These are phyloP conservation scores for Sinohyriopsis cumingii DNA, from an alignment of 2,888 invertebrate genomes.

Conservation along the genomic window DNA sequence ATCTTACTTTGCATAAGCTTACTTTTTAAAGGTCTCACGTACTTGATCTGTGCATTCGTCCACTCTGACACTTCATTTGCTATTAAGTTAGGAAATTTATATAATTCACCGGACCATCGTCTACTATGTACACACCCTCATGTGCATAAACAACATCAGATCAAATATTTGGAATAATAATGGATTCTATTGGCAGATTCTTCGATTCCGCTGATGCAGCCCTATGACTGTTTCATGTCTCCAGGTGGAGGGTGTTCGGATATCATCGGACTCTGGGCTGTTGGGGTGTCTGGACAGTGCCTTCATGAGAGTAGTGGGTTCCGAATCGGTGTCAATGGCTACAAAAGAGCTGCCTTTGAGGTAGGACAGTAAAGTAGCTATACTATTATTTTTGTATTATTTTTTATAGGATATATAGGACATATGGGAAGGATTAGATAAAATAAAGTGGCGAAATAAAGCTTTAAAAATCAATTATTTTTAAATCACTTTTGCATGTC, in stretches of 20 bases:
- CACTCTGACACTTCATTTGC: too few relatives aligned
- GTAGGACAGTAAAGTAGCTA: constrained; percentile 3
- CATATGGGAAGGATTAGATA: too few relatives aligned
- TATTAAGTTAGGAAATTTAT: neutral
- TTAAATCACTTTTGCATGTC: too few relatives aligned
- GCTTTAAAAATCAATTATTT: too few relatives aligned
- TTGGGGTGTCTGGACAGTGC: constrained; percentile 28
- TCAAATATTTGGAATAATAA: neutral
- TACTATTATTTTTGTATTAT: neutral
- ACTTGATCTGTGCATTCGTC: too few relatives aligned
- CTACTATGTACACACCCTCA: too few relatives aligned
- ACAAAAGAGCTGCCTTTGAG: constrained; percentile 20
- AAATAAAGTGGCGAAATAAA: too few relatives aligned
- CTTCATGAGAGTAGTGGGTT: constrained; percentile 21
- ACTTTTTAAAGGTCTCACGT: too few relatives aligned
- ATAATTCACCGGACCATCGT: neutral
- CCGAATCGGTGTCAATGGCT: constrained; percentile 26
- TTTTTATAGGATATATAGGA: too few relatives aligned
- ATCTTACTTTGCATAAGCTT: too few relatives aligned
- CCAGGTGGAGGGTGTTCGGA: constrained; percentile 13
- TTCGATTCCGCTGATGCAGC: neutral
- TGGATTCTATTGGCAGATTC: neutral
- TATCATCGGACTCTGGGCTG: constrained; percentile 30
- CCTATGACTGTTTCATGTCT: constrained; percentile 22
- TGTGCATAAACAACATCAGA: neutral